These are phyloP conservation scores for Dendrolimus kikuchii DNA, from an alignment of 1,140 invertebrate species.

Conservation along the genomic window DNA sequence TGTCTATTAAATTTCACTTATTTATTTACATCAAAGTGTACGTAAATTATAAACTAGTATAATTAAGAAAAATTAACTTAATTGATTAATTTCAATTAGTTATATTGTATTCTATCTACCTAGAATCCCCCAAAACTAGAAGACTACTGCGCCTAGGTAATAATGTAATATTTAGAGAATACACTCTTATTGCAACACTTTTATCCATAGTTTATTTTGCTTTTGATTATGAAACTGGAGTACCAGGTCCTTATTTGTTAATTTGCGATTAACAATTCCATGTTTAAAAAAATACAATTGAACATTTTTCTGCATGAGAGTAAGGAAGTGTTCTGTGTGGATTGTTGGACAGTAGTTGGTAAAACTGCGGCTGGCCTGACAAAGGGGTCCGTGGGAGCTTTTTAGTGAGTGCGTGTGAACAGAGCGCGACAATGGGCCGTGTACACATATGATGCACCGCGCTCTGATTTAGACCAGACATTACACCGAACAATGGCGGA, in stretches of 20 bases:
- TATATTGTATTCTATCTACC: too few species aligned
- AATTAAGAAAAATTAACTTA: too few species aligned
- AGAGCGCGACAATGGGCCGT: conserved; percentile 39
- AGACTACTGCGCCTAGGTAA: too few species aligned
- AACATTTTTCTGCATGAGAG: conserved; percentile 5
- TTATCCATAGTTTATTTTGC: conserved; percentile 3
- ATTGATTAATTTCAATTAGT: too few species aligned
- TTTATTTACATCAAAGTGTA: too few species aligned
- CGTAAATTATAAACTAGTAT: too few species aligned
- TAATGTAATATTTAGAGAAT: too few species aligned
- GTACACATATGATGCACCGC: conserved; percentile 37
- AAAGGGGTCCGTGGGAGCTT: conserved; percentile 37
- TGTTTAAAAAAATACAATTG: conserved; percentile 2
- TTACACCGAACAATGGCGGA: conserved; percentile 51
- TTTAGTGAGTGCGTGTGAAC: conserved; percentile 56
- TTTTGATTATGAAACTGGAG: neutral
- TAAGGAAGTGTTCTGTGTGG: conserved; percentile 26
- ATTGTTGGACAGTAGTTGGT: conserved; percentile 24
- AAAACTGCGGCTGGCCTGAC: too few species aligned
- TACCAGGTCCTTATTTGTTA: too few species aligned
- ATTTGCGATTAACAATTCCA: too few species aligned
- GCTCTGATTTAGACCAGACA: conserved; percentile 60
- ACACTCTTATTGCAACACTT: neutral
- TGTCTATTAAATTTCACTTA: too few species aligned
- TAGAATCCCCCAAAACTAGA: too few species aligned